phyloP scores from a whole-genome alignment of 2,113 vertebrate species.

The Mus spicilegus region DNA sequence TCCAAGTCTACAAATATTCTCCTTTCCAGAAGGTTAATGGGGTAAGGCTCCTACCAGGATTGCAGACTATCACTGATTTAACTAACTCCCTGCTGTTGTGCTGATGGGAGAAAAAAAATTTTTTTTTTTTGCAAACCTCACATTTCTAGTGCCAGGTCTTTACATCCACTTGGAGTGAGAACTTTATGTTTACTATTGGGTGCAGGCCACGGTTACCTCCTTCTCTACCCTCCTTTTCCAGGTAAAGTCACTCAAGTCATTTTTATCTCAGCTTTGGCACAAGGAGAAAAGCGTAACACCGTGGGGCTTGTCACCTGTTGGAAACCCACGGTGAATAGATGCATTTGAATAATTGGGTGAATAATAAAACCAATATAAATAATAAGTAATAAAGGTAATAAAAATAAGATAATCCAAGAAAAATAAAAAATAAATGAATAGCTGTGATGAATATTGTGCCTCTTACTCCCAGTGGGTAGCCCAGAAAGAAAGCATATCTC shows the following conservation, averaged over 20 bases:
- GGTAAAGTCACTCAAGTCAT: background rate
- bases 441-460: background rate
- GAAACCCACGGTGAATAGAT: conserved; percentile 10
- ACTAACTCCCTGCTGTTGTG: background rate
- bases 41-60: background rate
- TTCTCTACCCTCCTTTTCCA: background rate
- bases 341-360: background rate
- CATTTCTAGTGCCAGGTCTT: background rate
- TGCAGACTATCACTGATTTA: background rate
- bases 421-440: background rate
- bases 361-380: background rate
- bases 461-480: background rate
- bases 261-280: background rate
- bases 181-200: background rate
- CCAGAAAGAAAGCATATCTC: conserved; percentile 56
- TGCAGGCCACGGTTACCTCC: background rate
- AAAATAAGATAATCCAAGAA: background rate
- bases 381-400: background rate
- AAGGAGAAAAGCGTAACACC: background rate
- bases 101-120: background rate
- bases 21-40: background rate
- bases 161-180: background rate
- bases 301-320: no score
- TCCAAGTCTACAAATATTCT: background rate
- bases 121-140: background rate